Conservation (phyloP, 64 coral and sea anemone genomes). For the Platygyra sinensis region DNA sequence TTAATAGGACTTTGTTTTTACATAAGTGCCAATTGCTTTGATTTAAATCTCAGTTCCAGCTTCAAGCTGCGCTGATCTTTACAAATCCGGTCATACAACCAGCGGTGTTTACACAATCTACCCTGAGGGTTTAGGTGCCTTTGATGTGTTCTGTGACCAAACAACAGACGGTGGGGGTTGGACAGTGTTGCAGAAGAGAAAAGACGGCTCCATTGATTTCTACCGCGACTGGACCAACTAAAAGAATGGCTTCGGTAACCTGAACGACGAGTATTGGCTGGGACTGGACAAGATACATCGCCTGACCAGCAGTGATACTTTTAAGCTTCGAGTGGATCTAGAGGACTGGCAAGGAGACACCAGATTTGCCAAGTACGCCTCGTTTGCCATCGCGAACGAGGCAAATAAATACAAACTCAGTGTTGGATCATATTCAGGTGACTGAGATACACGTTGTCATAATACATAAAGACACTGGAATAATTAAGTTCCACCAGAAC, state of each 20-base stretch:
- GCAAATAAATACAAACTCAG: too few species aligned
- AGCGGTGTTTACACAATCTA: neutral
- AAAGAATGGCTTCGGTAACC: neutral
- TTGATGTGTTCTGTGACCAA: constrained; percentile 19
- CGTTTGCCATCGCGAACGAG: neutral
- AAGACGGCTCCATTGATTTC: constrained; percentile 9
- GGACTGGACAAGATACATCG: constrained; percentile 21
- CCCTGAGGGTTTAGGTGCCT: neutral
- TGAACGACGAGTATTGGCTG: constrained; percentile 23
- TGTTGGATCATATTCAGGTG: too few species aligned
- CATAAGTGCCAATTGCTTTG: too few species aligned
- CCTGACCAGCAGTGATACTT: neutral
- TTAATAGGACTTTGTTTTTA: too few species aligned
- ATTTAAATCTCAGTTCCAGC: too few species aligned
- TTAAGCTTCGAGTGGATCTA: constrained; percentile 10
- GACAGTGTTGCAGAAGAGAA: constrained; percentile 17
- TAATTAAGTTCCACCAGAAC: too few species aligned
- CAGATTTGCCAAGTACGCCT: neutral
- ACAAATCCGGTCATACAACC: neutral
- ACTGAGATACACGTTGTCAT: too few species aligned
- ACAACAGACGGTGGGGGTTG: neutral
- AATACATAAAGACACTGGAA: too few species aligned
- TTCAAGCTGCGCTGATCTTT: neutral
- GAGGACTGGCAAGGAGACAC: neutral
- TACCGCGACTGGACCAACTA: constrained; percentile 9